Conservation (phyloP, 2,113 vertebrate genomes). For the Odontophorus gujanensis region DNA sequence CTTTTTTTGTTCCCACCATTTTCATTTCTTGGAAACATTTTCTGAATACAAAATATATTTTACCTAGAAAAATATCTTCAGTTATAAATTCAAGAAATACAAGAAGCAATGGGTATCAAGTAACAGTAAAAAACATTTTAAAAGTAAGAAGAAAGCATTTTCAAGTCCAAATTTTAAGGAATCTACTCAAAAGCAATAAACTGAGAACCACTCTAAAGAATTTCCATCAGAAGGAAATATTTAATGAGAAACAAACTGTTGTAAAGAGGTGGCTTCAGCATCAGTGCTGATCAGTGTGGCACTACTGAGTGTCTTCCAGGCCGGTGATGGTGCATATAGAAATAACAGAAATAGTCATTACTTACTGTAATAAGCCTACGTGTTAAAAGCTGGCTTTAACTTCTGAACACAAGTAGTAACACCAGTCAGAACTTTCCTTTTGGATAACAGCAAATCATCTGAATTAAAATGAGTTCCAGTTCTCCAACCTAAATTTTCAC, state of each 20-base stretch:
- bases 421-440: not conserved
- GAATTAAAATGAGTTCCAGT: not conserved
- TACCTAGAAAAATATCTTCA: not conserved
- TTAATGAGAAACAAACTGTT: not conserved
- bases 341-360: not conserved
- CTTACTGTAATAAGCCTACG: too few species aligned
- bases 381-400: not conserved
- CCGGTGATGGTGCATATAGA: not conserved
- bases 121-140: not conserved
- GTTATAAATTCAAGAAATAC: not conserved
- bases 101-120: not conserved
- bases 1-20: not conserved
- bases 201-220: not conserved
- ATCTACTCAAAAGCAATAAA: not conserved
- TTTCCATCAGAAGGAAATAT: not conserved
- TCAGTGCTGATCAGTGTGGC: not conserved
- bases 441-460: not conserved
- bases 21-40: not conserved
- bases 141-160: not conserved
- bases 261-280: rapidly evolving
- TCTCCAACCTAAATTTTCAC: not conserved
- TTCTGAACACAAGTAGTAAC: not conserved
- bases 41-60: not conserved
- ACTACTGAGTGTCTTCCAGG: not conserved
- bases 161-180: not conserved